A percentile compares a stretch with the other conserved stretches of the same genome.
Evolutionary conservation across 2,113 vertebrate species (phyloP).

Genomic region (Panthera uncia): DNA sequence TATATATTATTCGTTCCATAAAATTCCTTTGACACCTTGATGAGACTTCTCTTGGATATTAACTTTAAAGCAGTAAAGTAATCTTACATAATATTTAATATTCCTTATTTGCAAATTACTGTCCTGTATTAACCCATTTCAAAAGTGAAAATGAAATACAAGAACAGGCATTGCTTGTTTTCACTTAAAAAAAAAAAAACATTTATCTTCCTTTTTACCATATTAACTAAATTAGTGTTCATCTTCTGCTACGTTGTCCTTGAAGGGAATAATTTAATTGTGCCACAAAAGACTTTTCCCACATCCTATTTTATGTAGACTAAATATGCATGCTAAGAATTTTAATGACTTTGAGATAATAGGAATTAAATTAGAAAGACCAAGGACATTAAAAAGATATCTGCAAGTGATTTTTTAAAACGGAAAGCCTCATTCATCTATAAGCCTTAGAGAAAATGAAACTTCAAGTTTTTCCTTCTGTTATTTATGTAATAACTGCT

Average conservation of each 20-base stretch:
- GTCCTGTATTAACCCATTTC: slow-evolving; percentile 56
- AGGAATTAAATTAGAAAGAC: slow-evolving; percentile 77
- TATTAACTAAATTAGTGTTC: slow-evolving; percentile 70
- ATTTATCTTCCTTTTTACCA: slow-evolving; percentile 67
- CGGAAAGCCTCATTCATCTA: slow-evolving; percentile 47
- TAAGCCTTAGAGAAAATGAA: slow-evolving; percentile 45
- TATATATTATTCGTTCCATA: slow-evolving; percentile 52
- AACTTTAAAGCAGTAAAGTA: slow-evolving; percentile 21
- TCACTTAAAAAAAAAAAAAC: slow-evolving; percentile 38
- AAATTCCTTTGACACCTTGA: slow-evolving; percentile 62
- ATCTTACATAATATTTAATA: slow-evolving; percentile 62
- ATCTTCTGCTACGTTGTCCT: slow-evolving; percentile 60
- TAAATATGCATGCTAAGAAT: slow-evolving; percentile 74
- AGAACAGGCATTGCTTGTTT: slow-evolving; percentile 38
- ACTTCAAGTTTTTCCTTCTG: slow-evolving; percentile 36
- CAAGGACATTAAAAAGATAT: slow-evolving; percentile 65
- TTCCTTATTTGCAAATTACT: slow-evolving; percentile 69
- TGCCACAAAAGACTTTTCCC: slow-evolving; percentile 52
- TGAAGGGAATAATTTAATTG: slow-evolving; percentile 76
- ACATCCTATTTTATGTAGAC: slow-evolving; percentile 53
- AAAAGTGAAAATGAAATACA: slow-evolving; percentile 64
- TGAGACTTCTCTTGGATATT: slow-evolving; percentile 49
- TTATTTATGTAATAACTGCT: slow-evolving; percentile 55
- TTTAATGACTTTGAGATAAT: slow-evolving; percentile 69
- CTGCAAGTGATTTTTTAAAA: slow-evolving; percentile 57